Base-by-base conservation (phyloP, 2,113 vertebrate species). In the Neolamprologus kungweensis region DNA sequence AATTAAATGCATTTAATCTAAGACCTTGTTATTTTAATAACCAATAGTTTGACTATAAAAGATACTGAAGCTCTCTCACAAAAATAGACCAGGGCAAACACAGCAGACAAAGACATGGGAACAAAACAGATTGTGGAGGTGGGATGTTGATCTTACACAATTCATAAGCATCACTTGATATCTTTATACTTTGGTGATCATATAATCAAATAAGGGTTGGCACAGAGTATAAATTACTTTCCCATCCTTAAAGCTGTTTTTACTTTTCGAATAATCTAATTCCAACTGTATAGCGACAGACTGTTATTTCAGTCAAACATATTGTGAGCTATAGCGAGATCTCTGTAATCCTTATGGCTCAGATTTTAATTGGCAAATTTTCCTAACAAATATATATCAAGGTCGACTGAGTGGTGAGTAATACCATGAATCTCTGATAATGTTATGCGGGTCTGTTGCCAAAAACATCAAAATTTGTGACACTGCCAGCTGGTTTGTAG, bases 141-240 rank as follows among this genome's bases (percentile, higher is more conserved):
- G 31, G 57, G 47, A 12, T 4, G 71, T 31, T 75, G 16, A 80
- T 91, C 28, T 82, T 80, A 40, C 35, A 53, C 73, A 5, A 33
- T 80, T 90, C 75, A 90, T 90, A 71, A 86, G 81, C 85, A 87
- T 91, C 73, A 90, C 55, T 89, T 83, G 45, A 37, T 28, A 35
- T 28, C 58, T 68, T 79, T 28, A 83, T 84, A 57, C 82, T 87
- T 84, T 83, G 21, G 10, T 26, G 80, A 19, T 57, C 9, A 19
- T 19, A 31, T 8, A 50, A 57, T 80, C 10, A 68, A 60, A 37
- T 35, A 12, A 16, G 26, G 19, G 78, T 6, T 19, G 9, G 5
- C 9, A 26, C 28, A 14, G 58, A 7, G 21, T 4, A 19, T 40
- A 45, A 13, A 50, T 54, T 4, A 31, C 17, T 33, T 47, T 53